Percentiles rank a stretch among this genome's conserved stretches.
Conservation (phyloP, 2,113 vertebrate species). For the Corvus hawaiiensis region DNA sequence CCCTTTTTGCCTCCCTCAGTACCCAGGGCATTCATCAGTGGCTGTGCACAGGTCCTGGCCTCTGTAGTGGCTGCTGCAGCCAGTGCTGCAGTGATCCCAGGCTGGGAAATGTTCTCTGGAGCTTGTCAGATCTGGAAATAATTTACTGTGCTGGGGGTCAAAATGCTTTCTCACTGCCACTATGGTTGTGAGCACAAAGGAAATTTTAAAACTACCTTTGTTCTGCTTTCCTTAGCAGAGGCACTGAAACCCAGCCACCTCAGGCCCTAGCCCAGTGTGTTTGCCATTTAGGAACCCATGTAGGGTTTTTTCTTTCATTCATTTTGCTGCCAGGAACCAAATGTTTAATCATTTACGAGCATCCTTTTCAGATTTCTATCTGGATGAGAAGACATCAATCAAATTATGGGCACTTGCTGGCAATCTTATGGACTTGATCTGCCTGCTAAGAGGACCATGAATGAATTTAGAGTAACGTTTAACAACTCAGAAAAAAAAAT, state of each 20-base stretch:
- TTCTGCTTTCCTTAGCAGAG: neutral
- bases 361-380: constrained; percentile 22
- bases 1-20: neutral
- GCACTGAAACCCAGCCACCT: neutral
- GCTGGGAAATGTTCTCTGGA: neutral
- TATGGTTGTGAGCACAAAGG: neutral
- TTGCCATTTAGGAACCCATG: neutral
- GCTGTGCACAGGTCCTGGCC: neutral
- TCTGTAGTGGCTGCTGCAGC: neutral
- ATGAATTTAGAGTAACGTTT: constrained; percentile 37
- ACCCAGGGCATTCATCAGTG: neutral
- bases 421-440: neutral
- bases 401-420: constrained; percentile 21
- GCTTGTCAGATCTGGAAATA: constrained; percentile 12
- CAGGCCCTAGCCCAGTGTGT: neutral
- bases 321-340: constrained; percentile 11
- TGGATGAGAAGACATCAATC: constrained; percentile 25
- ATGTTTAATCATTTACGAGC: neutral
- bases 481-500: neutral
- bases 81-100: neutral
- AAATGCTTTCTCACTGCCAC: neutral
- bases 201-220: constrained; percentile 6
- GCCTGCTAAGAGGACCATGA: constrained; percentile 8
- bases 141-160: neutral
- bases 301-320: neutral